Evolutionary conservation across 2,113 vertebrate genomes (phyloP), one percentile per base, ranked within the genome.

Genomic region (Amazona vittata): DNA sequence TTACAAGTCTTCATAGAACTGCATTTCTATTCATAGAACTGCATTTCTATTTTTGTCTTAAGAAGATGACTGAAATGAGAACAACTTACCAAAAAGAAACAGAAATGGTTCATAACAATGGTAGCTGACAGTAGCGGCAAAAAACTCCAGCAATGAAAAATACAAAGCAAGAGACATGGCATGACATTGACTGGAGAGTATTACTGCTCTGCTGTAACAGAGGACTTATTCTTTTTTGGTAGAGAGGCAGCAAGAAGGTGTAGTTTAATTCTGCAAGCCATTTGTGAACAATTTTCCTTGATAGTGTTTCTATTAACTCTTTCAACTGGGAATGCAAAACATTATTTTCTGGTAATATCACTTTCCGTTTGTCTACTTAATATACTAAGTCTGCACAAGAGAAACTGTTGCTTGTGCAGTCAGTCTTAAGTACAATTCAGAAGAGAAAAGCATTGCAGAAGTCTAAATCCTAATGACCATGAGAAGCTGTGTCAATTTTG

Each of bases 61-160:
- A 86, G 49, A 92, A 77, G 24, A 76, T 16, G 44, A 84, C 29
- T 90, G 85, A 93, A 89, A 93, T 84, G 37, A 84, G 65, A 92
- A 79, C 16, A 91, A 64, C 31, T 62, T 84, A 70, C 43, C 15
- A 95, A 86, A 90, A 86, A 70, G 49, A 62, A 74, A 49, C 10
- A 74, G 53, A 88, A 90, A 91, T 68, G 0, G 69, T 91, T 83
- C 91, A 71, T 87, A 92, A 81, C 78, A 90, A 75, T n/a, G 35
- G 53, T 44, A 82, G 64, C 9, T 94, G 83, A 92, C 69, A 84
- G 68, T 15, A 89, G 50, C 35, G 28, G 47, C 83, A 94, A 95
- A 92, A 47, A 92, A 91, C 22, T 87, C 57, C 92, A 89, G 80
- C 55, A 86, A 20, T 33, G 50, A 75, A 86, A 89, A 89, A 55